These are phyloP conservation scores for Protobothrops flavoviridis DNA, from an alignment of 2,113 vertebrate genomes.

Conservation along the genomic window DNA sequence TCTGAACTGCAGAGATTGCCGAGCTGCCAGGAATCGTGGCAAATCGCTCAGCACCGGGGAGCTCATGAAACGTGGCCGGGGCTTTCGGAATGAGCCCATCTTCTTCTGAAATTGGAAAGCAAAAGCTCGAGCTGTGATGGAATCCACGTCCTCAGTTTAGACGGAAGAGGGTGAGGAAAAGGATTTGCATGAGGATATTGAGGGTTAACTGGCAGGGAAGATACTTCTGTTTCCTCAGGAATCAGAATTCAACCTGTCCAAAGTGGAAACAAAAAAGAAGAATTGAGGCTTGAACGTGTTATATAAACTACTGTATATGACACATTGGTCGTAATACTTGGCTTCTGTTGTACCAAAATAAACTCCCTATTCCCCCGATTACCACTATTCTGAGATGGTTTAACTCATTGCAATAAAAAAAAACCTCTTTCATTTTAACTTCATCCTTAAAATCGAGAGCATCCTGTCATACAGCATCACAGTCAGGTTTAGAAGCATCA, in stretches of 20 bases:
- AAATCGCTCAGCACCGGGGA: slow-evolving; percentile 92
- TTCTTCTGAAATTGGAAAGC: slow-evolving; percentile 64
- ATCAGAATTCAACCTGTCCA: slow-evolving; percentile 22
- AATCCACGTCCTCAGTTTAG: slow-evolving; percentile 70
- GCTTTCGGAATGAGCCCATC: slow-evolving; percentile 79
- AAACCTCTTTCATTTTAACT: neutral
- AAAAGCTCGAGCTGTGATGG: slow-evolving; percentile 43
- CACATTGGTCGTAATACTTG: neutral
- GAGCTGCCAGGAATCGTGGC: slow-evolving; percentile 77
- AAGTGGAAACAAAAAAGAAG: slow-evolving; percentile 27
- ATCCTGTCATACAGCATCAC: no score
- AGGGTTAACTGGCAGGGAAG: neutral
- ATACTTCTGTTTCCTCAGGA: neutral
- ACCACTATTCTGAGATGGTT: neutral
- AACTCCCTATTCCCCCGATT: neutral
- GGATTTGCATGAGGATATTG: neutral
- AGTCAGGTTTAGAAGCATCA: no score
- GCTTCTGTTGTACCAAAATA: neutral
- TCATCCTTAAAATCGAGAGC: neutral
- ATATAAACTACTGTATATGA: neutral
- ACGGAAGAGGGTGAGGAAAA: slow-evolving; percentile 8
- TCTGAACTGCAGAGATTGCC: slow-evolving; percentile 81
- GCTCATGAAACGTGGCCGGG: slow-evolving; percentile 91
- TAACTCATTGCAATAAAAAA: neutral
- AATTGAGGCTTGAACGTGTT: neutral